Evolutionary conservation across 2,888 invertebrate species (phyloP).

Genomic region (Megaustenia siamemsis): DNA sequence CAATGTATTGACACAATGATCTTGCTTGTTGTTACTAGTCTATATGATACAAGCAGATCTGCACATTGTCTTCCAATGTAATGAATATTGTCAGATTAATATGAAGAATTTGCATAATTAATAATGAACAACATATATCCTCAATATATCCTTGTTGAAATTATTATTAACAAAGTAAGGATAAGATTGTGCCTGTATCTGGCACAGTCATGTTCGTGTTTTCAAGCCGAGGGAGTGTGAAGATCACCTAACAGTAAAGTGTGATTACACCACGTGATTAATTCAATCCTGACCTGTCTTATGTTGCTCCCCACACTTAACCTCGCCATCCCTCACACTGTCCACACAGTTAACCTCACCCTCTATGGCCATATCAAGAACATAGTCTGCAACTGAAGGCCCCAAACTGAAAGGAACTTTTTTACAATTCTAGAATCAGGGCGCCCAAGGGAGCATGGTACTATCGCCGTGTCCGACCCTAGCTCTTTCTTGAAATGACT

Average conservation of each 20-base stretch:
- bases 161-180: too few relatives aligned
- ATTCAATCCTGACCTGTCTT: background rate
- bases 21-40: too few relatives aligned
- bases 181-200: too few relatives aligned
- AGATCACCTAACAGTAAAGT: background rate
- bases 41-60: too few relatives aligned
- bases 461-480: conserved; percentile 3
- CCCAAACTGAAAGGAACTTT: background rate
- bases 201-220: too few relatives aligned
- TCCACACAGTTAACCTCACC: background rate
- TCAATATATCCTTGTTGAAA: too few relatives aligned
- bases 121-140: too few relatives aligned
- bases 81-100: too few relatives aligned
- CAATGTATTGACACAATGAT: too few relatives aligned
- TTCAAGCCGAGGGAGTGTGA: too few relatives aligned
- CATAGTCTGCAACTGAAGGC: background rate
- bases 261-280: background rate
- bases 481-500: conserved; percentile 27
- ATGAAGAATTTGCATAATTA: too few relatives aligned
- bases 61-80: too few relatives aligned
- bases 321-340: background rate
- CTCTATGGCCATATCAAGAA: background rate
- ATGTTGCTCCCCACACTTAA: background rate
- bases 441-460: conserved; percentile 33
- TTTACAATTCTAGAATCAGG: conserved; percentile 14